Base-by-base conservation (phyloP, 2,113 vertebrate genomes). In the Oenanthe oenanthe region DNA sequence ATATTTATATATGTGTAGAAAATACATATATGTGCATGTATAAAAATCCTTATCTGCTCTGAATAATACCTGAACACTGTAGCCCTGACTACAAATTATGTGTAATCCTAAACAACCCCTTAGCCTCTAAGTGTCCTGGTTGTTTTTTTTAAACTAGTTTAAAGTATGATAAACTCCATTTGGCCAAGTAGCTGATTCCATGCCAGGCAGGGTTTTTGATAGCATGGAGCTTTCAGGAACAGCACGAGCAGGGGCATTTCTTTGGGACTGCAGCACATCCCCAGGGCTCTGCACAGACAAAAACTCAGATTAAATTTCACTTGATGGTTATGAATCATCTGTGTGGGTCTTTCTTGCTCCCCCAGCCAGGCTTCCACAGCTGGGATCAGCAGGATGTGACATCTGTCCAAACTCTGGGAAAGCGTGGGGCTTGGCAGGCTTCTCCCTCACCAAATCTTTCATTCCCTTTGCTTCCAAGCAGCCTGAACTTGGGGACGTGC, bases 301-400 rank as follows among this genome's bases (percentile, higher is more conserved):
- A 54, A 83, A 77, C 48, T 47, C 10, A n/a, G 77, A 60, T 88
- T 24, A 65, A 87, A 81, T 85, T 71, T 67, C 76, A 76, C 32
- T 82, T 89, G 66, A 16, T 61, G 74, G 50, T 73, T 85, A 22
- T 9, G 71, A 94, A 32, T 89, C 45, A 85, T 82, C 50, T 54
- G 16, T 36, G 38, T 25, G 50, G 93, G 84, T 89, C 89, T 68
- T 57, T 75, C 81, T 85, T 66, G 54, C 62, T 91, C 42, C 32
- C 20, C 15, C 1, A 0, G 70, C 66, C 32, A 19, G 48, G 36
- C 89, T 57, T 62, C 89, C 71, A 66, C 93, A 96, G 94, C 91
- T 96, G 93, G 89, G 74, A 92, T 88, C 89, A 93, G 95, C 94
- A 95, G 94, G 96, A 95, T 89, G 89, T 91, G 65, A 29, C 80